Conservation (phyloP, 1,140 invertebrate species). For the Caenorhabditis inopinata region DNA sequence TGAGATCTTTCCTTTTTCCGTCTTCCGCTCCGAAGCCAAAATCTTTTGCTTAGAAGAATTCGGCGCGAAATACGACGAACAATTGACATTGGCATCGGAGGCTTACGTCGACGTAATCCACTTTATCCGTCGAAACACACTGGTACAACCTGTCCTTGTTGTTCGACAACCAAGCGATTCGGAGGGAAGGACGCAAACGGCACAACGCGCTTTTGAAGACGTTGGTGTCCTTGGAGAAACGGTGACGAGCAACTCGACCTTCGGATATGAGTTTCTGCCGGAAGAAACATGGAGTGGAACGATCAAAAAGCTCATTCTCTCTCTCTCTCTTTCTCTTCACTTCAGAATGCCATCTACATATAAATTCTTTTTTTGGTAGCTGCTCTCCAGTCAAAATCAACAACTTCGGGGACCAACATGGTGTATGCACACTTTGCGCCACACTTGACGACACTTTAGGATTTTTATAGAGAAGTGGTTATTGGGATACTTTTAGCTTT, state of each 20-base stretch:
- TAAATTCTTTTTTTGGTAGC: no score
- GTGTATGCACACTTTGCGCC: no score
- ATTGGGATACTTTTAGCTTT: no score
- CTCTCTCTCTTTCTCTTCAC: no score
- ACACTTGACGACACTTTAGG: no score
- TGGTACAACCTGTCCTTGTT: slow-evolving; percentile 23
- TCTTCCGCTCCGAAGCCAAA: no score
- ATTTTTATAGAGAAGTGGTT: no score
- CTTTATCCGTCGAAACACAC: background rate
- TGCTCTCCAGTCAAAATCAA: no score
- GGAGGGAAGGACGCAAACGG: background rate
- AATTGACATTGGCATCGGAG: slow-evolving; percentile 4
- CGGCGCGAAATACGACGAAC: background rate
- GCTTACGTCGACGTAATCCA: slow-evolving; percentile 25
- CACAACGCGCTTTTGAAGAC: no score
- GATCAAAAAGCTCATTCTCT: background rate
- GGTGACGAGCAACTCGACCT: background rate
- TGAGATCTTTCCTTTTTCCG: background rate
- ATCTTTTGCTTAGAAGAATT: background rate
- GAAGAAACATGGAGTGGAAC: background rate
- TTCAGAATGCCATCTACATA: no score
- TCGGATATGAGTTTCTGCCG: background rate
- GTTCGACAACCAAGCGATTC: background rate
- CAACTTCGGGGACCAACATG: no score
- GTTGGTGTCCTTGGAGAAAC: background rate